Conservation (phyloP, 2,113 vertebrate genomes). For the Dryoscopus gambensis region DNA sequence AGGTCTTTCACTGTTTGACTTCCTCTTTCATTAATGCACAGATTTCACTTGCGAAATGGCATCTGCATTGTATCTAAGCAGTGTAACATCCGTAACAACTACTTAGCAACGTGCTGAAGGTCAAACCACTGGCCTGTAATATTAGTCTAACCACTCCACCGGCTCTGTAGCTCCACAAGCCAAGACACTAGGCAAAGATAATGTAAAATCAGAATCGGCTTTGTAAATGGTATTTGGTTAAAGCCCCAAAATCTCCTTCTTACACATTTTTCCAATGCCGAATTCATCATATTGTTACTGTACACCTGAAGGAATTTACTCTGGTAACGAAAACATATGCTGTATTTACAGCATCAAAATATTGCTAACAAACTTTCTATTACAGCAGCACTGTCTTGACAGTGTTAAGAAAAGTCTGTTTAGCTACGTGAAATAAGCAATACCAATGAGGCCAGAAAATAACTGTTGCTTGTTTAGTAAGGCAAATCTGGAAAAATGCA, state of each 20-base stretch:
- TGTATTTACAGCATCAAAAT: not conserved
- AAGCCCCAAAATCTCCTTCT: not conserved
- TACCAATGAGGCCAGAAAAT: not conserved
- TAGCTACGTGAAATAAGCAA: not conserved
- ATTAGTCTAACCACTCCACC: accelerated
- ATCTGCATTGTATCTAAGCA: not conserved
- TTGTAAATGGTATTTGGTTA: not conserved
- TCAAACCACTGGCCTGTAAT: not conserved
- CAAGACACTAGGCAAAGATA: not conserved
- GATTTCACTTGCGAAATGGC: not conserved
- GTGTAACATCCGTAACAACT: not conserved
- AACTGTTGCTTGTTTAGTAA: not conserved
- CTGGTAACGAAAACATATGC: not conserved
- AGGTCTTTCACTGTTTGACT: not conserved
- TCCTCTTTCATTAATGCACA: not conserved
- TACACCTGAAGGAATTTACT: not conserved
- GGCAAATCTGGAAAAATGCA: not conserved
- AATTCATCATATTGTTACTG: not conserved
- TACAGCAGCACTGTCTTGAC: not conserved
- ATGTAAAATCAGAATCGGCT: not conserved
- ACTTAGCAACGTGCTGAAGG: not conserved
- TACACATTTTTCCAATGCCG: not conserved
- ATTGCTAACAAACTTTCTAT: not conserved
- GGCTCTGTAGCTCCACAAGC: not conserved
- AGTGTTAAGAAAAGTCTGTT: not conserved